A percentile compares a stretch with the other conserved stretches of the same genome.
Conservation (phyloP, 2,113 vertebrate species). For the Smithornis capensis region DNA sequence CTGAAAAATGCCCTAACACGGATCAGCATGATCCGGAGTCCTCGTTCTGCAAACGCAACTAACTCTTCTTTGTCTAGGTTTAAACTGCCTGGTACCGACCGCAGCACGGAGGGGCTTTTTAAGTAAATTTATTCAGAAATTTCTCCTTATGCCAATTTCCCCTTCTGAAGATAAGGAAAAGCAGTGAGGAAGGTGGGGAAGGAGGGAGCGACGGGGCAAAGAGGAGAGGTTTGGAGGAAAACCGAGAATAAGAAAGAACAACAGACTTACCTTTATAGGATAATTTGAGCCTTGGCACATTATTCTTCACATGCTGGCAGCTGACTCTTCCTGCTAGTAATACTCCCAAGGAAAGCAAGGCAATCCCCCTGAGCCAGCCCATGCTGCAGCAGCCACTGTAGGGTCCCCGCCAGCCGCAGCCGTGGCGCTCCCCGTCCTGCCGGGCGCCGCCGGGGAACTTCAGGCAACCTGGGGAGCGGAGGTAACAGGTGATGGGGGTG, state of each 20-base stretch:
- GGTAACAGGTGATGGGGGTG: slow-evolving; percentile 83
- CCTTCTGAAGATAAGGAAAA: neutral
- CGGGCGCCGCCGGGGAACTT: slow-evolving; percentile 73
- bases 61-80: slow-evolving; percentile 79
- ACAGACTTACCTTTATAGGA: slow-evolving; percentile 91
- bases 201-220: neutral
- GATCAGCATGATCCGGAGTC: slow-evolving; percentile 41
- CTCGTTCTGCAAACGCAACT: slow-evolving; percentile 61
- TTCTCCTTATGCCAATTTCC: neutral
- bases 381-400: slow-evolving; percentile 77
- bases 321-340: slow-evolving; percentile 75
- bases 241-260: slow-evolving; percentile 7
- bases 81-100: slow-evolving; percentile 57
- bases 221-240: neutral
- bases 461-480: slow-evolving; percentile 79
- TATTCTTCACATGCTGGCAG: slow-evolving; percentile 85
- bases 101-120: neutral
- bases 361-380: slow-evolving; percentile 84
- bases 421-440: slow-evolving; percentile 63
- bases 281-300: slow-evolving; percentile 91
- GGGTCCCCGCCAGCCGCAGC: slow-evolving; percentile 65
- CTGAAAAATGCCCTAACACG: neutral
- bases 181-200: neutral
- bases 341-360: slow-evolving; percentile 83
- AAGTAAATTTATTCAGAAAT: slow-evolving; percentile 10